These are phyloP conservation scores for Aphaenogaster floridana DNA, from an alignment of 1,140 invertebrate species.

Conservation along the genomic window DNA sequence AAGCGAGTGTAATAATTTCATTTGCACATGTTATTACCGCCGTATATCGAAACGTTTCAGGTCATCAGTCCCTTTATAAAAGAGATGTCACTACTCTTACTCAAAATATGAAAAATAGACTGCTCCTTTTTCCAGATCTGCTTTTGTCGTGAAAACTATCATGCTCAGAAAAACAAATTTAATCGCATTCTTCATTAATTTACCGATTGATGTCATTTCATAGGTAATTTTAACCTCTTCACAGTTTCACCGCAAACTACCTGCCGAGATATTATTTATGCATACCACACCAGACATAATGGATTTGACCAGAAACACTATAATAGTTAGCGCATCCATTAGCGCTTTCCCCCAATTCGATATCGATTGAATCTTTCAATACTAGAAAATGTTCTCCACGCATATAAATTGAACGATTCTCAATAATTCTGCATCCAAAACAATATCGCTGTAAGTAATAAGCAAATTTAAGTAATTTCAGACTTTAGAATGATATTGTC, in stretches of 20 bases:
- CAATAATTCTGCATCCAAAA: neutral
- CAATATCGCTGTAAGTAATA: neutral
- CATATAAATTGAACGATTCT: neutral
- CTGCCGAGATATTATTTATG: slow-evolving; percentile 48
- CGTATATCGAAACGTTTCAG: neutral
- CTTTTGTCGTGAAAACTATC: neutral
- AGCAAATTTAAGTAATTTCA: neutral
- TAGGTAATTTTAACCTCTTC: slow-evolving; percentile 39
- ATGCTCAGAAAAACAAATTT: neutral
- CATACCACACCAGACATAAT: slow-evolving; percentile 33
- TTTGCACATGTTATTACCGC: slow-evolving; percentile 1
- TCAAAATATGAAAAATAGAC: neutral
- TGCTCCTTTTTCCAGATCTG: neutral
- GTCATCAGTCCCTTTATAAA: neutral
- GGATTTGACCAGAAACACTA: slow-evolving; percentile 55
- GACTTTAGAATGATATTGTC: neutral
- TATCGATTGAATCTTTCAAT: slow-evolving; percentile 41
- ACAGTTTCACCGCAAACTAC: slow-evolving; percentile 38
- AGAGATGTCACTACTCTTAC: neutral
- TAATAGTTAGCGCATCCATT: slow-evolving; percentile 40
- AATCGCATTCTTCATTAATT: slow-evolving; percentile 30
- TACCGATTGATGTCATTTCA: slow-evolving; percentile 24
- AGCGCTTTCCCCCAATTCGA: slow-evolving; percentile 32
- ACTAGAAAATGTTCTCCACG: neutral
- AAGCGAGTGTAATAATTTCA: slow-evolving; percentile 31